phyloP scores from a whole-genome alignment of 2,113 vertebrate species.

The Brienomyrus brachyistius region DNA sequence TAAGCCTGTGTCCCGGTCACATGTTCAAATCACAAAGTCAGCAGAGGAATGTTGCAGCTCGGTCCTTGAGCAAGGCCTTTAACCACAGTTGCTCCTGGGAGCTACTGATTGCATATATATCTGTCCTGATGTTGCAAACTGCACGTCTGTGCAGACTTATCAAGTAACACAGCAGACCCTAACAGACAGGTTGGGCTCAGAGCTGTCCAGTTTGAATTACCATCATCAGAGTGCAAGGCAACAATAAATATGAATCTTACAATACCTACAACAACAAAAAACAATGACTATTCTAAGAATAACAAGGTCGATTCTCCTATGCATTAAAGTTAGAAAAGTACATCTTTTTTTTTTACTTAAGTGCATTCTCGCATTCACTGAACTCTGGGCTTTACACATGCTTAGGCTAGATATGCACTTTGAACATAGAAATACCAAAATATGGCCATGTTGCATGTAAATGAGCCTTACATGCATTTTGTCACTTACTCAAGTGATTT shows the following conservation, averaged over 20 bases:
- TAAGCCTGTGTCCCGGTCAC: no score
- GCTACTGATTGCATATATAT: not conserved
- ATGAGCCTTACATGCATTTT: no score
- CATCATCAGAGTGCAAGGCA: not conserved
- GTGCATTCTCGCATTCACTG: not conserved
- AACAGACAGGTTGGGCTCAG: not conserved
- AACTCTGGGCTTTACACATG: not conserved
- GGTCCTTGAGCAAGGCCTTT: no score
- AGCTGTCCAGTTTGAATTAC: not conserved
- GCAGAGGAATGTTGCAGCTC: no score
- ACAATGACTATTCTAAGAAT: not conserved
- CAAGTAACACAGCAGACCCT: not conserved
- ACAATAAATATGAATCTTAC: not conserved
- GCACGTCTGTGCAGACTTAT: not conserved
- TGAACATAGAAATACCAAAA: not conserved
- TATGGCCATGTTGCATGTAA: not conserved
- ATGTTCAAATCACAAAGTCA: no score
- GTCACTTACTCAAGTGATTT: no score
- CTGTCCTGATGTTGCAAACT: not conserved
- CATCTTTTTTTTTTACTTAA: not conserved
- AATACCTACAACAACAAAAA: not conserved
- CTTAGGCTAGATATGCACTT: not conserved
- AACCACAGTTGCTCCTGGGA: no score
- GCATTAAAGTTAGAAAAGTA: not conserved
- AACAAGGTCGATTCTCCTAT: not conserved